Conservation (phyloP, 64 coral and sea anemone genomes). For the Stichodactyla helianthus region DNA sequence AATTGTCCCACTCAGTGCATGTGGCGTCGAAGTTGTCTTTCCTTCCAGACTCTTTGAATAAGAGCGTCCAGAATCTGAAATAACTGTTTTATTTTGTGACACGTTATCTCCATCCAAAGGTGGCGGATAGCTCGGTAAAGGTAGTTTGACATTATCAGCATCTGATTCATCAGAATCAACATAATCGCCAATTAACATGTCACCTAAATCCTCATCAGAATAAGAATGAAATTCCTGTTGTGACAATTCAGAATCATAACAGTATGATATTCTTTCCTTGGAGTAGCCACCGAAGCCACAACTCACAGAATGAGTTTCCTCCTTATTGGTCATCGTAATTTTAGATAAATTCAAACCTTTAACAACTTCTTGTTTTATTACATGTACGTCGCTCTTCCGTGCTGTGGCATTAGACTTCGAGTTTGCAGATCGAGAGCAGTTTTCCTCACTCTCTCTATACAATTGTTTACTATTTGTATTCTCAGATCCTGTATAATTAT, state of each 20-base stretch:
- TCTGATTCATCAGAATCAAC: conserved; percentile 24
- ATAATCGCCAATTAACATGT: conserved; percentile 28
- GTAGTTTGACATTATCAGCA: neutral
- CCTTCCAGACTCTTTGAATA: neutral
- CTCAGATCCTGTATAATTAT: neutral
- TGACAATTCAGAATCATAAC: neutral
- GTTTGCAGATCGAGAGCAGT: neutral
- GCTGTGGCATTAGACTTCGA: neutral
- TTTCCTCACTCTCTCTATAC: neutral
- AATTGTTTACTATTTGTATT: conserved; percentile 7
- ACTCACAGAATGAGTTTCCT: neutral
- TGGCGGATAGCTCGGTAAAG: neutral
- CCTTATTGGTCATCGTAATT: neutral
- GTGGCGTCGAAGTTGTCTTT: neutral
- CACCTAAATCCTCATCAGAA: conserved; percentile 26
- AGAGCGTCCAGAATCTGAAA: neutral
- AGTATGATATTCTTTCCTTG: neutral
- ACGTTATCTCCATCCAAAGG: neutral
- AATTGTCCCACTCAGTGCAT: too few relatives aligned
- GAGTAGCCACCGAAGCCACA: neutral
- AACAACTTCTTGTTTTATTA: conserved; percentile 3
- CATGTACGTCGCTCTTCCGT: neutral
- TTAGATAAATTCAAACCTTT: neutral
- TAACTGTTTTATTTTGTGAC: neutral
- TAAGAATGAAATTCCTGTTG: neutral